Evolutionary conservation across 1,140 invertebrate genomes (phyloP), one percentile per base, ranked within the genome.

Genomic region (Ladona fulva): DNA sequence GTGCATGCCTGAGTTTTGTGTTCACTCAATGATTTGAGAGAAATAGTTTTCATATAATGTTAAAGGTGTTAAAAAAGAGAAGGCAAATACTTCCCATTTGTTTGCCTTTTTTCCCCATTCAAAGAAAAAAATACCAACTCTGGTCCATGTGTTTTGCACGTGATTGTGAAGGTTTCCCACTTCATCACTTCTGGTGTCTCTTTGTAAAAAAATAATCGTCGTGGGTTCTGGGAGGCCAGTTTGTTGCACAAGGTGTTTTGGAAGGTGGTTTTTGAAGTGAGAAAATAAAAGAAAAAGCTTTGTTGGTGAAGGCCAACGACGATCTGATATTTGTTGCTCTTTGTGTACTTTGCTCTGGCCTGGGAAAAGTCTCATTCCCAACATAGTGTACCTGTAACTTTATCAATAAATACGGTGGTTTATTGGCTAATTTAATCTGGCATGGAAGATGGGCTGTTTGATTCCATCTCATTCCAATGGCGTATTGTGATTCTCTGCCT

Each of bases 401-500:
- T 66, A 66, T 66, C 52, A 66, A 66, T 66, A 66, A 66, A 66
- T 66, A 66, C n/a, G 52, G 52, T 66, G 52, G 52, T 66, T 66
- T 22, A 66, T 19, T 66, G 52, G 52, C 52, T 66, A 66, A 66
- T 66, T 66, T 66, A 66, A 66, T 66, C 52, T 66, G 52, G 52
- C 52, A 66, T 66, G 52, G 52, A 66, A 22, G 52, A 66, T 66
- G 52, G n/a, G 52, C 52, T 66, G 52, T 66, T 66, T 66, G 52
- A 66, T 66, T 19, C 52, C 52, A 66, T 66, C n/a, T 66, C 52
- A 66, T 66, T 66, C 52, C 52, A 37, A 66, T 66, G 52, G 52
- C 52, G n/a, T 22, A 66, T 66, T 66, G 52, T 66, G 52, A 66
- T 66, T 66, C 52, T 66, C 52, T 66, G 52, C 52, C 52, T 66